These are phyloP conservation scores for Oxyura jamaicensis DNA, from an alignment of 2,113 vertebrate genomes.

Conservation along the genomic window DNA sequence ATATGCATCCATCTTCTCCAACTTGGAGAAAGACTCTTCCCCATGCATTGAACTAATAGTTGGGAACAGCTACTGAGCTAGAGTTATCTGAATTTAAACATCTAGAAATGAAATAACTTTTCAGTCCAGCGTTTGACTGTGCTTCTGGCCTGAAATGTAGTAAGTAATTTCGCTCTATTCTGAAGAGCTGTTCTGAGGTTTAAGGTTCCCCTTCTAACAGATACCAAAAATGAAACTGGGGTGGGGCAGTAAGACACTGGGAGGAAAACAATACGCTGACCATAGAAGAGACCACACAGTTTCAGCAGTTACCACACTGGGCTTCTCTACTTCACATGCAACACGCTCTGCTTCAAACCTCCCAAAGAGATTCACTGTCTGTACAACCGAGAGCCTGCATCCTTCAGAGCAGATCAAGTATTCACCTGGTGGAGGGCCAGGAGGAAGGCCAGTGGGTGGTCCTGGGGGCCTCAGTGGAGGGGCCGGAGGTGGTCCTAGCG, in stretches of 20 bases:
- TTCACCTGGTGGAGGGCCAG: slow-evolving; percentile 94
- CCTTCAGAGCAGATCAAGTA: not conserved
- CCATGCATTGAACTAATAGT: not conserved
- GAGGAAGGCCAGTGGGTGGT: slow-evolving; percentile 93
- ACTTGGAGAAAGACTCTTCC: not conserved
- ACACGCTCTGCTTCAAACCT: not conserved
- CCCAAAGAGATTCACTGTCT: not conserved
- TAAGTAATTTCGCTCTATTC: not conserved
- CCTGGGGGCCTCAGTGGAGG: slow-evolving; percentile 93
- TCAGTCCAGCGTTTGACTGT: not conserved
- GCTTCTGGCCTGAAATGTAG: not conserved
- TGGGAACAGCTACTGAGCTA: not conserved
- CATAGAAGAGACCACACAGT: not conserved
- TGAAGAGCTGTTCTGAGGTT: not conserved
- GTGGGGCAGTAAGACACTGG: not conserved
- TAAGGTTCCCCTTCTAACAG: not conserved
- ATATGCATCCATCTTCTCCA: not conserved
- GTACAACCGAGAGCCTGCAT: not conserved
- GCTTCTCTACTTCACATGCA: not conserved
- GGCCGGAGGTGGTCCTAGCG: slow-evolving; percentile 91
- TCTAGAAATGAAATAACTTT: not conserved
- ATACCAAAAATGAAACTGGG: not conserved
- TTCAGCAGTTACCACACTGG: not conserved
- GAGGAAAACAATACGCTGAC: not conserved
- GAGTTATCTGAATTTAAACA: not conserved